Evolutionary conservation across 2,888 invertebrate species (phyloP).

Genomic region (Yponomeuta malinellus): DNA sequence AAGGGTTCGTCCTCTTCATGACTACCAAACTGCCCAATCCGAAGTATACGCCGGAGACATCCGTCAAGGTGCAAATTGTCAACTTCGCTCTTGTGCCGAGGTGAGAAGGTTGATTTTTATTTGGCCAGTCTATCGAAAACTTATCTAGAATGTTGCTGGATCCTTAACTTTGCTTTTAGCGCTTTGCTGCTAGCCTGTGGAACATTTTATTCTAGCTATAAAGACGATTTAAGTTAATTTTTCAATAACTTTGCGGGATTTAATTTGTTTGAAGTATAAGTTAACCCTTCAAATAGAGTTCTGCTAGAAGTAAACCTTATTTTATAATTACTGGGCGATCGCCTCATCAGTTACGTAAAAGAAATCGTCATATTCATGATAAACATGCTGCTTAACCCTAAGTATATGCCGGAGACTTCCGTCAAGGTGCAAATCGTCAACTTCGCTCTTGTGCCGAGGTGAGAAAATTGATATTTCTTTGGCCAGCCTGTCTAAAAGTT

Average conservation of each 20-base stretch:
- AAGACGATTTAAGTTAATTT: too few species aligned
- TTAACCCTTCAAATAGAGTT: too few species aligned
- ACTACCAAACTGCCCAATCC: slow-evolving; percentile 94
- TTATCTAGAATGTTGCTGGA: too few species aligned
- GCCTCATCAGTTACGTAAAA: slow-evolving; percentile 84
- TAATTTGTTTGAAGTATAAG: too few species aligned
- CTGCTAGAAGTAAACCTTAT: too few species aligned
- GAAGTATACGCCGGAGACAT: slow-evolving; percentile 90
- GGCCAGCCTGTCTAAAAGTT: too few species aligned
- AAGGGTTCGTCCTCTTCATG: slow-evolving; percentile 88
- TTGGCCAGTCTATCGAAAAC: too few species aligned
- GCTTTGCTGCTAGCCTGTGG: too few species aligned
- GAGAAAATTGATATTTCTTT: background rate
- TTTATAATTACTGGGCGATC: slow-evolving; percentile 80
- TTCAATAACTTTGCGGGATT: too few species aligned
- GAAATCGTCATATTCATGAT: slow-evolving; percentile 91
- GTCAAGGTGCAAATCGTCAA: slow-evolving; percentile 93
- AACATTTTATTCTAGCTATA: too few species aligned
- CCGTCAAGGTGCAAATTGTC: slow-evolving; percentile 89
- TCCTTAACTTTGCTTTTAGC: too few species aligned
- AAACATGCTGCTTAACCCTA: slow-evolving; percentile 91
- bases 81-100: slow-evolving; percentile 92
- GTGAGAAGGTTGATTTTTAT: slow-evolving; percentile 45
- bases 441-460: slow-evolving; percentile 91
- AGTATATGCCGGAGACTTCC: slow-evolving; percentile 90